Conservation (phyloP, 2,797 vertebrate genomes). For the Hirundo rustica region DNA sequence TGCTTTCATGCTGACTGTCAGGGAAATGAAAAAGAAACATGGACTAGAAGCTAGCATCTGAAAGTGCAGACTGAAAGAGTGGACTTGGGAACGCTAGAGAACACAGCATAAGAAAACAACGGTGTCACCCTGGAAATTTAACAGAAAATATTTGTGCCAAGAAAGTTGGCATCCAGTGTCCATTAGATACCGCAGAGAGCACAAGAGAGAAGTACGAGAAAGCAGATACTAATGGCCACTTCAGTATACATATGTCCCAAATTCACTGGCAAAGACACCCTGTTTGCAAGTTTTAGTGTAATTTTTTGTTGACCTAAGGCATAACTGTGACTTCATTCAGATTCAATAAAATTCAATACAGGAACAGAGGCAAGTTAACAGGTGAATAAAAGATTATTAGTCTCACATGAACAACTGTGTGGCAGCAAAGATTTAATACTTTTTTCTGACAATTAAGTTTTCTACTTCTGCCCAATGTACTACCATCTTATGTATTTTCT, state of each 20-base stretch:
- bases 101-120: background rate
- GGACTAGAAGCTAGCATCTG: background rate
- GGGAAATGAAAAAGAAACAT: background rate
- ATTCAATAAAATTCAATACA: background rate
- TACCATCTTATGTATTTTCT: background rate
- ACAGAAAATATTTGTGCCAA: background rate
- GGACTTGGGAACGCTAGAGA: background rate
- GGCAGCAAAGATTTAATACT: background rate
- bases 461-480: background rate
- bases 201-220: background rate
- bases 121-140: background rate
- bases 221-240: background rate
- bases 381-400: background rate
- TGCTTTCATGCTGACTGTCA: background rate
- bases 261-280: background rate
- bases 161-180: background rate
- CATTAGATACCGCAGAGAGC: background rate
- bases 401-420: background rate
- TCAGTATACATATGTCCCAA: background rate
- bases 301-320: background rate
- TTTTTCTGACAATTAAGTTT: background rate
- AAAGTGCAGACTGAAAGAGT: background rate
- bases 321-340: background rate
- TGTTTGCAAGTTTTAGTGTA: background rate
- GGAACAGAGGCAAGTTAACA: background rate